A percentile compares a stretch with the other conserved stretches of the same genome.
Conservation (phyloP, 1,140 invertebrate species). For the Rhagoletis zephyria region DNA sequence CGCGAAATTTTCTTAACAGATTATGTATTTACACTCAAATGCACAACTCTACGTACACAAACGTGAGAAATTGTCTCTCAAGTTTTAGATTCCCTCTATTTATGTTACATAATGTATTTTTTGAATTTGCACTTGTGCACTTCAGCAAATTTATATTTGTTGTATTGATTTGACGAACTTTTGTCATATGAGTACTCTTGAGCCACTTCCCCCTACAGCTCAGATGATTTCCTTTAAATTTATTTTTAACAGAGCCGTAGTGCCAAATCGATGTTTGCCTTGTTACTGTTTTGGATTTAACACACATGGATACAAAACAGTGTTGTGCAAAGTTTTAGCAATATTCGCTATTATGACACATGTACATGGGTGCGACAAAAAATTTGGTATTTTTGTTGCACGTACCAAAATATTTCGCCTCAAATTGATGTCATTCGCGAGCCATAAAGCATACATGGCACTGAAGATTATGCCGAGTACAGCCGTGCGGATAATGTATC, state of each 20-base stretch:
- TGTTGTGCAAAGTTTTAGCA: too few relatives aligned
- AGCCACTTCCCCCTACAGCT: background rate
- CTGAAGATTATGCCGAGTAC: too few relatives aligned
- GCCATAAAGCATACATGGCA: too few relatives aligned
- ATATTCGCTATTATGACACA: background rate
- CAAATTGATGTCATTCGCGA: too few relatives aligned
- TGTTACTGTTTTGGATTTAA: background rate
- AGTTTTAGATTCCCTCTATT: background rate
- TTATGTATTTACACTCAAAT: background rate
- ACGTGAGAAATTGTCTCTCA: background rate
- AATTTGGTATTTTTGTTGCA: too few relatives aligned
- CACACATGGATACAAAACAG: background rate
- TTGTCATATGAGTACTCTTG: constrained; percentile 22
- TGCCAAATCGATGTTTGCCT: constrained; percentile 43
- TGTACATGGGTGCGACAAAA: too few relatives aligned
- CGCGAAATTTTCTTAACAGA: too few relatives aligned
- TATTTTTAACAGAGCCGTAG: background rate
- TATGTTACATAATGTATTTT: constrained; percentile 1
- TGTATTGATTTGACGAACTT: constrained; percentile 31
- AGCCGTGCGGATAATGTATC: too few relatives aligned
- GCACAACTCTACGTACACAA: background rate
- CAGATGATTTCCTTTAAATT: constrained; percentile 44
- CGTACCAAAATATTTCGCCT: too few relatives aligned
- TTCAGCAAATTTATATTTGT: constrained; percentile 32
- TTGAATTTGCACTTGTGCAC: constrained; percentile 27